Base-by-base conservation (phyloP, 1,140 invertebrate species). In the Neotoxoptera formosana region DNA sequence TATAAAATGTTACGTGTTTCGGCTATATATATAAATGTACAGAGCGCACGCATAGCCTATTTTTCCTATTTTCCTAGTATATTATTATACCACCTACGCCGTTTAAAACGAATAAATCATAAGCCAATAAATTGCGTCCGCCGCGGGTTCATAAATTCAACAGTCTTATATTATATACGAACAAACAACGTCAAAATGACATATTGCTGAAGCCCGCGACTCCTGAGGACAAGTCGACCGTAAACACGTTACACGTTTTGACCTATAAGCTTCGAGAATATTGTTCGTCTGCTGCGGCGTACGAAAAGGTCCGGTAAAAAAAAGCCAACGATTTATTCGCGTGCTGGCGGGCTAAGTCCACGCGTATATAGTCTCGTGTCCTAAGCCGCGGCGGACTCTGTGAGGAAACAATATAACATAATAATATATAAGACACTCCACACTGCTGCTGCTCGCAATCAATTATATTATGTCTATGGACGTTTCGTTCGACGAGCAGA, bases 81-180 rank as follows among this genome's bases (percentile, higher is more conserved):
- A 45, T 84, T 41, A 41, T 41, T 41, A 41, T 41, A 41, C 2
- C 41, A 41, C 41, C 41, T 21, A 34, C 21, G 47, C 17, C 7
- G 7, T n/a, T 87, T 21, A 51, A 41, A 30, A 25, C 36, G 56
- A 30, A 67, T 91, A 36, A 91, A 91, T 45, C 36, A 67, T 90
- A 76, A 76, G 30, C 34, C 60, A 76, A 76, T 76, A 76, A 76
- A 91, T 91, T 41, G 9, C 45, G 30, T 76, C 36, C 60, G 36
- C 41, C 41, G 41, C 47, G 34, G 9, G 56, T 67, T 91, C 90
- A 91, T 91, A 91, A 91, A 91, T 91, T 91, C 30, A 91, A 67
- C 23, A 48, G 84, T n/a, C 25, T 48, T 41, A 45, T 48, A 41
- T n/a, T n/a, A n/a, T n/a, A n/a, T n/a, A n/a, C n/a, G n/a, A 45